Base-by-base conservation (phyloP, 2,797 vertebrate genomes). In the Hyperoplus immaculatus region DNA sequence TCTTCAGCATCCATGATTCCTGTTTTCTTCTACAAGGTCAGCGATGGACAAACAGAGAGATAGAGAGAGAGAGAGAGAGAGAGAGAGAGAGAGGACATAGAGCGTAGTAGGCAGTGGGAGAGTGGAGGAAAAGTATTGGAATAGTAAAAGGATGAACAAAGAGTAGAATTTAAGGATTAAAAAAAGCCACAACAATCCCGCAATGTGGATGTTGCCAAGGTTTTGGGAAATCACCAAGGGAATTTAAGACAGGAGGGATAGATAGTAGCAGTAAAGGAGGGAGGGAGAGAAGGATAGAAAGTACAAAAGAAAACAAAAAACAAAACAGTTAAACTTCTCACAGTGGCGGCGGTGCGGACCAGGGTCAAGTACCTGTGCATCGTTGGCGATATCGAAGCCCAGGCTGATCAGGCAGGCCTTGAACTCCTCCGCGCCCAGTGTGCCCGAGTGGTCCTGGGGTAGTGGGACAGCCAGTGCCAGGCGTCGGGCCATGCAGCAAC, bases 341-440 rank as follows among this genome's bases (percentile, higher is more conserved):
- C 71, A 36, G 58, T 29, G 29, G 29, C 14, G 49, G 79, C 80
- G 78, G 81, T 50, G 72, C 46, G 76, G 84, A 29, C 78, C 55
- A 61, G 75, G 80, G 63, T 65, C 43, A 71, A 96, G 95, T 99
- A 99, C 98, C 98, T 99, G 98, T 90, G 97, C 95, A 94, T 99
- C 98, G 95, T 99, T 99, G 96, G 95, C 97, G 96, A 99, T 99
- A 97, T 99, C 98, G 96, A 97, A 99, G 95, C 98, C 98, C 97
- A 99, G 97, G 96, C 98, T 99, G 97, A 99, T 99, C 96, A 99
- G 98, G 95, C 98, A 99, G 96, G 98, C 97, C 97, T 99, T 99
- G 96, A 99, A 99, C 90, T 99, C 98, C 93, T 99, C 98, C 56
- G 98, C 97, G 94, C 97, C 98, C 96, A 99, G 95, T 93, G 96